Base-by-base conservation (phyloP, 1,140 invertebrate species). In the Drosophila mayri region DNA sequence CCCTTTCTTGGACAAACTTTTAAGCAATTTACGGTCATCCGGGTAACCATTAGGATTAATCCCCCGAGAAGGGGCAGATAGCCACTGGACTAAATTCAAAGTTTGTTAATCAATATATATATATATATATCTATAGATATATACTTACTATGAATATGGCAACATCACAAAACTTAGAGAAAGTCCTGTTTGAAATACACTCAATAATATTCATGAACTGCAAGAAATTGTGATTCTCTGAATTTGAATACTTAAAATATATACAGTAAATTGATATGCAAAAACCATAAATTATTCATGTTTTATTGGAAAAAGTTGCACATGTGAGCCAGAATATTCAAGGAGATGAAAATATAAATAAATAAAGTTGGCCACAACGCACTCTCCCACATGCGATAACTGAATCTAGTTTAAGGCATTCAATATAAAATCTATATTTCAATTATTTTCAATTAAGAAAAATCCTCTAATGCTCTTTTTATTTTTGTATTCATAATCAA, bases 281-380 rank as follows among this genome's bases (percentile, higher is more conserved):
- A 62, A 62, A 37, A 28, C 22, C 22, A 62, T 55, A 55, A 62
- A 55, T 55, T 38, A 55, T 62, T 62, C 47, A 62, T 55, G 22
- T 57, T 62, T 52, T 54, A 38, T 62, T 54, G 20, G 47, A 52
- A 52, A 62, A 37, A 25, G 16, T 38, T 20, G 22, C 47, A 63
- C 49, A 40, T 50, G 28, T 28, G 32, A 52, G n/a, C 9, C 3
- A 20, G 49, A 63, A 20, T 58, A 58, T 55, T 61, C 16, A 61
- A 61, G n/a, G 37, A 41, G 37, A 28, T 58, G 11, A 18, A 58
- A 58, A n/a, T 41, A 41, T 25, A 58, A 41, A 49, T 54, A 54
- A 54, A 54, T 54, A 37, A 54, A 54, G 8, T 52, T 12, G 11
- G 12, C 12, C 7, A 22, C 25, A 12, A 14, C 44, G 7, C 25